These are phyloP conservation scores for Cephalophus harveyi DNA, from an alignment of 2,113 vertebrate genomes.

Conservation along the genomic window DNA sequence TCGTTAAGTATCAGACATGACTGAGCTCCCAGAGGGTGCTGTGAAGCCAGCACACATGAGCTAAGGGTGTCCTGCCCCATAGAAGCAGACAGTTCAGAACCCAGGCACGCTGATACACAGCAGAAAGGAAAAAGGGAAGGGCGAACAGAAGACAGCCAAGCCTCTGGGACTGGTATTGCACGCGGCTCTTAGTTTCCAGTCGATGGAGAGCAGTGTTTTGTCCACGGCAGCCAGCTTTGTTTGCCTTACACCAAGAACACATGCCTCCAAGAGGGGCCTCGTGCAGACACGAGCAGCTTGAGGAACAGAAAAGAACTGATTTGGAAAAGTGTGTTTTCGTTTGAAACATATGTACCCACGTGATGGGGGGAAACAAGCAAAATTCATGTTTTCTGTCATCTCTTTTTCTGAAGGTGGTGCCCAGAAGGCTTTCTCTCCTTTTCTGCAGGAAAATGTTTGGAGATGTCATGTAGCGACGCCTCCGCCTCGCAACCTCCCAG, in stretches of 20 bases:
- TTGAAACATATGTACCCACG: neutral
- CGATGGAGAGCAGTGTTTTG: neutral
- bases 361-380: neutral
- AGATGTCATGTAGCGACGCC: rapidly evolving
- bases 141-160: neutral
- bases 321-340: neutral
- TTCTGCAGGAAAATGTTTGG: neutral
- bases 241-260: neutral
- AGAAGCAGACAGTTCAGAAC: neutral
- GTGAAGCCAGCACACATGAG: rapidly evolving
- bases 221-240: neutral
- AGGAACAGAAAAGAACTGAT: neutral
- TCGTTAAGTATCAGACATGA: neutral
- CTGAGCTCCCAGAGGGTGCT: neutral
- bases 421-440: neutral
- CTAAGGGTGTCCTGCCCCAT: too few species aligned
- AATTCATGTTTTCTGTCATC: neutral
- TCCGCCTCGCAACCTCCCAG: neutral
- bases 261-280: neutral
- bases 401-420: neutral
- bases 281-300: neutral
- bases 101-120: neutral
- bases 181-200: neutral
- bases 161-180: neutral
- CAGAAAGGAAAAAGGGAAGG: neutral